Evolutionary conservation across 2,797 vertebrate species (phyloP).

Genomic region (Gymnoscopelus microlampas): DNA sequence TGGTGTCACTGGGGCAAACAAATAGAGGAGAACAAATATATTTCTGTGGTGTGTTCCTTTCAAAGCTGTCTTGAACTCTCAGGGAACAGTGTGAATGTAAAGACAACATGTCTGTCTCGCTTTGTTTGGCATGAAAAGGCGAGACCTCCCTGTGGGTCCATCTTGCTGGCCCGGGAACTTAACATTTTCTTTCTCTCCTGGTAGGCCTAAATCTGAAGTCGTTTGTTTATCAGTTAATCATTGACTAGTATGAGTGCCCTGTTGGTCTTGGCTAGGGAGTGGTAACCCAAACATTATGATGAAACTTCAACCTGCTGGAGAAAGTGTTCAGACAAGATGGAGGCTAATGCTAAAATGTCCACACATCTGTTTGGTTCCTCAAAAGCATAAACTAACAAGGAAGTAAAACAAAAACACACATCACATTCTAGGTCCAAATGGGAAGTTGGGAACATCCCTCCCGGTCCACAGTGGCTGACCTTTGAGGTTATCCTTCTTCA

Average conservation of each 20-base stretch:
- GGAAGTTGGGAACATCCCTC: slow-evolving; percentile 23
- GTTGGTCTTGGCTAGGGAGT: slow-evolving; percentile 24
- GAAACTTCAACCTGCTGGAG: slow-evolving; percentile 34
- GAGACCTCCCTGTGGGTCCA: slow-evolving; percentile 48
- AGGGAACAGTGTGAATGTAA: slow-evolving; percentile 42
- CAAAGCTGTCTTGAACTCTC: slow-evolving; percentile 58
- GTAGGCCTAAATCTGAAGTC: slow-evolving; percentile 38
- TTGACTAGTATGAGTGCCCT: slow-evolving; percentile 43
- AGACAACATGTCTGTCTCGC: slow-evolving; percentile 59
- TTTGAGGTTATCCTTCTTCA: slow-evolving; percentile 57
- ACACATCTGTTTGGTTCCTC: slow-evolving; percentile 50
- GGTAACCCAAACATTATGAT: slow-evolving; percentile 31
- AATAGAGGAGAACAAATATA: slow-evolving; percentile 10
- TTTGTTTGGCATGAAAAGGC: slow-evolving; percentile 66
- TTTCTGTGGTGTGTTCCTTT: slow-evolving; percentile 57
- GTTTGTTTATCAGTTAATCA: slow-evolving; percentile 53
- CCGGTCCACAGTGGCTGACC: slow-evolving; percentile 50
- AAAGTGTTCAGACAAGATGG: slow-evolving; percentile 43
- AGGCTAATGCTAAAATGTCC: slow-evolving; percentile 36
- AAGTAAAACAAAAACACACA: slow-evolving; percentile 32
- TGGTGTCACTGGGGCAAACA: slow-evolving; percentile 38
- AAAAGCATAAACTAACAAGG: slow-evolving; percentile 52
- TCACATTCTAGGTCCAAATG: slow-evolving; percentile 54
- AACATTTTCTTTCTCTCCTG: slow-evolving; percentile 35
- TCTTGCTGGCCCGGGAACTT: slow-evolving; percentile 36